These are phyloP conservation scores for Lithobates sylvaticus DNA, from an alignment of 2,797 vertebrate genomes.

Conservation along the genomic window DNA sequence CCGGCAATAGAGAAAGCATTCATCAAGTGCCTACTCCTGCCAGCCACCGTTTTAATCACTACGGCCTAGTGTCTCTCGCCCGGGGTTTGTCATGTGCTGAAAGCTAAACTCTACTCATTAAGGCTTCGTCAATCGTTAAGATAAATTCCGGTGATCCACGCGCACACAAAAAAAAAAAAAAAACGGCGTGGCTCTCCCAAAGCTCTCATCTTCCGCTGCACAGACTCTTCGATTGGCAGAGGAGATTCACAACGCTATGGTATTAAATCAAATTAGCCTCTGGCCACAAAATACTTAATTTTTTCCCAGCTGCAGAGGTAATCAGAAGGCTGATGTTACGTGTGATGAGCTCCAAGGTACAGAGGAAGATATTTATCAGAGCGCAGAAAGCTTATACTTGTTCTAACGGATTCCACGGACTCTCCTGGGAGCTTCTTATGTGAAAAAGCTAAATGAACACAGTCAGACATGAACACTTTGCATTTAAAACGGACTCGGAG, in stretches of 20 bases:
- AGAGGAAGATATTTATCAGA: background rate
- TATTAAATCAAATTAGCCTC: background rate
- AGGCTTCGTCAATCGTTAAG: conserved; percentile 2
- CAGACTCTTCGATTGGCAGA: background rate
- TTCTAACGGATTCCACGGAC: background rate
- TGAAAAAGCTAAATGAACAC: too few relatives aligned
- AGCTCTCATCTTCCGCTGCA: background rate
- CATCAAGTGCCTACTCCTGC: conserved; percentile 60
- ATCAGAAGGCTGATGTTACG: conserved; percentile 6
- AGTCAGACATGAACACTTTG: too few relatives aligned
- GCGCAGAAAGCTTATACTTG: background rate
- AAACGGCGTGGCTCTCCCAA: background rate
- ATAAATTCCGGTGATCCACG: background rate
- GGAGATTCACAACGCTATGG: background rate
- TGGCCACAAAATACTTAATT: conserved; percentile 24
- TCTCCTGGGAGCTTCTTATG: background rate
- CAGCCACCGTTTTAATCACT: conserved; percentile 60
- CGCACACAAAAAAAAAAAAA: too few relatives aligned
- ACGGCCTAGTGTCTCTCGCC: background rate
- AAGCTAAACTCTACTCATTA: conserved; percentile 53
- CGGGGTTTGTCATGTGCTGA: conserved; percentile 33
- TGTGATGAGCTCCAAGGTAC: background rate
- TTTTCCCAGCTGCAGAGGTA: conserved; percentile 10
- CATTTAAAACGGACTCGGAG: too few relatives aligned
- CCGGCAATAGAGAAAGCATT: conserved; percentile 50